phyloP scores from a whole-genome alignment of 2,888 invertebrate genomes.

The Kryphioiulus occultus region DNA sequence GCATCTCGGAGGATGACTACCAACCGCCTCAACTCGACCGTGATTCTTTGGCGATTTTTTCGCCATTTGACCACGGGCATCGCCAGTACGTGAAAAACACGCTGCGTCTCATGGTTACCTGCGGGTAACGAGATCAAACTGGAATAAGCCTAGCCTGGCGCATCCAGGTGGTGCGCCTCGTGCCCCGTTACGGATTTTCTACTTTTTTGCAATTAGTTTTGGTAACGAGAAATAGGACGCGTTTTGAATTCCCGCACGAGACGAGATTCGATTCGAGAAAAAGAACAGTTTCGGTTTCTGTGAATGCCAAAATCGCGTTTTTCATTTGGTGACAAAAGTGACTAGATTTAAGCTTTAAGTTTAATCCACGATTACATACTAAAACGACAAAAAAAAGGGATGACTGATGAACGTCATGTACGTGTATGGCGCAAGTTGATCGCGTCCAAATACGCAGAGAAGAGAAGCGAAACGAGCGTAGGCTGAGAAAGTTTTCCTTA shows the following conservation, averaged over 20 bases:
- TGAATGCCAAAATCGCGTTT: too few species aligned
- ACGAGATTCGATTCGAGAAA: neutral
- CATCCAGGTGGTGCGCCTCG: neutral
- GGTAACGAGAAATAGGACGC: neutral
- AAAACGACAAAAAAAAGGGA: neutral
- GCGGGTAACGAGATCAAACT: neutral
- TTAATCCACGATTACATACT: neutral
- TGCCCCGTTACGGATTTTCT: neutral
- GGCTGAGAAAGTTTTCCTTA: neutral
- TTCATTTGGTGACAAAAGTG: too few species aligned
- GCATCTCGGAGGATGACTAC: neutral
- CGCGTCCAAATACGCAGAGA: neutral
- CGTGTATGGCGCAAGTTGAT: neutral
- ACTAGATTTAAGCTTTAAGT: neutral
- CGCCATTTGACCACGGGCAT: neutral
- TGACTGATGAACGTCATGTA: neutral
- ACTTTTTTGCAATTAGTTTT: neutral
- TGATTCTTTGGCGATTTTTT: neutral
- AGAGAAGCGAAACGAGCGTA: neutral
- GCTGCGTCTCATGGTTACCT: neutral
- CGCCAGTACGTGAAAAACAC: conserved; percentile 24
- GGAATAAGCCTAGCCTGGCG: neutral
- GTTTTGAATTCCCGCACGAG: neutral
- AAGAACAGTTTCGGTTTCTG: too few species aligned
- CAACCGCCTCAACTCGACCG: neutral